A percentile compares a stretch with the other conserved stretches of the same genome.
Conservation (phyloP, 2,888 invertebrate species). For the Pandemis heparana region DNA sequence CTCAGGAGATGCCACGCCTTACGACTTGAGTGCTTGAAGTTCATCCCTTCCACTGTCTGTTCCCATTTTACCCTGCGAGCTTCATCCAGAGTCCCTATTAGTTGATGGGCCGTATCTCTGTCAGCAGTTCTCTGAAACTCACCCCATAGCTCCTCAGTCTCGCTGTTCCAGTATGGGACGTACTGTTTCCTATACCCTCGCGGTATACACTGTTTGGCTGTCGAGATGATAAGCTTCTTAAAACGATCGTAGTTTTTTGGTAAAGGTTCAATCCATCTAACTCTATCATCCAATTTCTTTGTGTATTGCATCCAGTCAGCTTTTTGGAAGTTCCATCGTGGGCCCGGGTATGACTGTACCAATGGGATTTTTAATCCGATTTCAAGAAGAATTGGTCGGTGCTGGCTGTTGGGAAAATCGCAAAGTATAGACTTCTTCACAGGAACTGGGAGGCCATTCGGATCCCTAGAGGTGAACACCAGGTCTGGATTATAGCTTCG, state of each 20-base stretch:
- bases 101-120: background rate
- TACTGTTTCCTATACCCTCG: slow-evolving; percentile 8
- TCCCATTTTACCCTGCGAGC: slow-evolving; percentile 10
- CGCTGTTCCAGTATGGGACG: background rate
- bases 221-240: background rate
- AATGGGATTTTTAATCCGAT: too few relatives aligned
- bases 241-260: background rate
- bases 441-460: too few relatives aligned
- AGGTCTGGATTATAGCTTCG: too few relatives aligned
- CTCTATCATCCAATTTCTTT: too few relatives aligned
- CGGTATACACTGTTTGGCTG: background rate
- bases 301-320: too few relatives aligned
- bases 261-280: too few relatives aligned
- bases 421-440: too few relatives aligned
- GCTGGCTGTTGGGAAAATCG: too few relatives aligned
- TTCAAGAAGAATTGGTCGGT: too few relatives aligned
- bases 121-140: background rate
- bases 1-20: slow-evolving; percentile 14
- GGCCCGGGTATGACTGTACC: too few relatives aligned
- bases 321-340: too few relatives aligned
- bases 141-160: background rate
- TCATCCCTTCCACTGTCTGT: slow-evolving; percentile 4
- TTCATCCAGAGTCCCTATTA: slow-evolving; percentile 1
- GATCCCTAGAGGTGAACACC: too few relatives aligned
- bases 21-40: slow-evolving; percentile 15